Evolutionary conservation across 2,797 vertebrate species (phyloP).

Genomic region (Crenuchus spilurus): DNA sequence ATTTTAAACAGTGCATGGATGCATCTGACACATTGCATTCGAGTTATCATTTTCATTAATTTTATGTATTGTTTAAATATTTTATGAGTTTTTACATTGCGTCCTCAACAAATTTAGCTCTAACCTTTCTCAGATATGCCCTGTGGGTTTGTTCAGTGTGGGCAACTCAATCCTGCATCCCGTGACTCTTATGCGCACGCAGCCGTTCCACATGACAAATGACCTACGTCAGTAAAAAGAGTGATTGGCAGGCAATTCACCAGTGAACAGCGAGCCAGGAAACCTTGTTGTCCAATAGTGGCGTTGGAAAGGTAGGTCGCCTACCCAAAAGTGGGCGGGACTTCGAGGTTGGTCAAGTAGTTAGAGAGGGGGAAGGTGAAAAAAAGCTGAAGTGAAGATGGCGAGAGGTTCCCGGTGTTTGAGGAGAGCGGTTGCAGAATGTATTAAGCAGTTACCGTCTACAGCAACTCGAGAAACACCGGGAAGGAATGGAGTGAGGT

Average conservation of each 20-base stretch:
- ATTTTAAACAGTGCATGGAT: too few relatives aligned
- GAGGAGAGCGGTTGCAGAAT: slow-evolving; percentile 68
- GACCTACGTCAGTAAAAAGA: slow-evolving; percentile 6
- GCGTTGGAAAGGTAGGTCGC: fast-evolving
- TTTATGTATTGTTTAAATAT: not conserved
- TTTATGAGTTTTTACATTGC: slow-evolving; percentile 24
- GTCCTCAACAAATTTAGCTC: slow-evolving; percentile 56
- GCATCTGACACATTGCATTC: not conserved
- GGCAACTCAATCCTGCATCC: slow-evolving; percentile 68
- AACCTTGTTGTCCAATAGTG: slow-evolving; percentile 53
- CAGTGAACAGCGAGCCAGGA: slow-evolving; percentile 53
- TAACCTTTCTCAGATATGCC: slow-evolving; percentile 60
- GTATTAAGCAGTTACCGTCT: slow-evolving; percentile 68
- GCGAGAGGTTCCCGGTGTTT: slow-evolving; percentile 75
- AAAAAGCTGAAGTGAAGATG: slow-evolving; percentile 70
- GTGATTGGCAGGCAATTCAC: slow-evolving; percentile 37
- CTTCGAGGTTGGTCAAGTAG: not conserved
- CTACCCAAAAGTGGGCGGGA: slow-evolving; percentile 47
- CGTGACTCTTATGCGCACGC: slow-evolving; percentile 70
- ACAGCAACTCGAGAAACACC: slow-evolving; percentile 64
- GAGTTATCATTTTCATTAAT: not conserved
- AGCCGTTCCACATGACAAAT: slow-evolving; percentile 28
- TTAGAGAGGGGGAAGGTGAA: slow-evolving; percentile 22
- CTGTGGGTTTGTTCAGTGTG: slow-evolving; percentile 34
- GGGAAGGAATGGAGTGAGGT: slow-evolving; percentile 71